Percentiles rank a stretch among this genome's conserved stretches.
phyloP scores from a whole-genome alignment of 1,140 invertebrate species.

The Pachyrhynchus sulphureomaculatus region DNA sequence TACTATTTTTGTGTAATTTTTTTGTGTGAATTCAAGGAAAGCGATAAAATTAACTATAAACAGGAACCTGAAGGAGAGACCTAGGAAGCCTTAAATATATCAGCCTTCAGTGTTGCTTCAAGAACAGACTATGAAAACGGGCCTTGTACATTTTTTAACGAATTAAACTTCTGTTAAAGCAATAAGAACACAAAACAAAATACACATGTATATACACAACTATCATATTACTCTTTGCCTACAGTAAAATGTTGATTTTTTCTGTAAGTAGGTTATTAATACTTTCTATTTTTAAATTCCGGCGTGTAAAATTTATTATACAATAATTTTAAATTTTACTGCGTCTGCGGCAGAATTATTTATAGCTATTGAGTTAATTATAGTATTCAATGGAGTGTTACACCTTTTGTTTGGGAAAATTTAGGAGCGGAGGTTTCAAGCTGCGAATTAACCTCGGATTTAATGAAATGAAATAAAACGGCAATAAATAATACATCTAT shows the following conservation, averaged over 20 bases:
- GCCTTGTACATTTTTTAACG: no score
- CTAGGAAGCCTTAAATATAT: no score
- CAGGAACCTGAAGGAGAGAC: no score
- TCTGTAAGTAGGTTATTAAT: constrained; percentile 27
- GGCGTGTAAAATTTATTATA: constrained; percentile 21
- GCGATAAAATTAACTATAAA: no score
- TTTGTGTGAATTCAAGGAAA: no score
- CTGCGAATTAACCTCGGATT: not conserved
- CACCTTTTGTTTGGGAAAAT: constrained; percentile 1
- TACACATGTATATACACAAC: not conserved
- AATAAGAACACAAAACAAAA: no score
- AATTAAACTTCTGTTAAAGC: no score
- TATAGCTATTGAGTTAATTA: constrained; percentile 20
- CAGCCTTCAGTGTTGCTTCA: no score
- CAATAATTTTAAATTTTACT: constrained; percentile 16
- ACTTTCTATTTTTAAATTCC: constrained; percentile 28
- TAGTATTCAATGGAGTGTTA: constrained; percentile 14
- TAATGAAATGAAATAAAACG: not conserved
- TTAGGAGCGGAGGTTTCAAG: not conserved
- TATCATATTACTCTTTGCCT: not conserved
- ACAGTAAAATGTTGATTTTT: constrained; percentile 1
- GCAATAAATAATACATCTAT: no score
- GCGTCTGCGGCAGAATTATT: constrained; percentile 17
- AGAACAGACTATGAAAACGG: no score
- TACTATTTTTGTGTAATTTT: no score